Evolutionary conservation across 2,113 vertebrate species (phyloP).

Genomic region (Otolemur garnettii): DNA sequence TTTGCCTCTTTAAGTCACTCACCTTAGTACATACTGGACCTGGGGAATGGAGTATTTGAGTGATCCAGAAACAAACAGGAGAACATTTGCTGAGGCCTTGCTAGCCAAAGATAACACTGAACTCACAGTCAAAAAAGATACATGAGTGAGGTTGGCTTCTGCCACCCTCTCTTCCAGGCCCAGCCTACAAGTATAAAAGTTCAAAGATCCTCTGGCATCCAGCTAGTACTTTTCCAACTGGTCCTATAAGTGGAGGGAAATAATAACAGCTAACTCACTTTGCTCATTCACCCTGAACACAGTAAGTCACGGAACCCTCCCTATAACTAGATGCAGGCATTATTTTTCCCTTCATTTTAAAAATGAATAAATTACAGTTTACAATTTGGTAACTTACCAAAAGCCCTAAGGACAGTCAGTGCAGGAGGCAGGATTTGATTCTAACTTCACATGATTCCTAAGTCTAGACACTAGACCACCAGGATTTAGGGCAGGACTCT

Average conservation of each 20-base stretch:
- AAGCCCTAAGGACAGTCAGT: neutral
- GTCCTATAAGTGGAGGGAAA: neutral
- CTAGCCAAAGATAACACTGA: neutral
- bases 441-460: neutral
- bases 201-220: neutral
- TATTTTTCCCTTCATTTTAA: neutral
- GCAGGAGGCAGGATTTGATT: neutral
- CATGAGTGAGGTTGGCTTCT: neutral
- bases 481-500: neutral
- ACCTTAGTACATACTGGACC: neutral
- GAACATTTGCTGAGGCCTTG: neutral
- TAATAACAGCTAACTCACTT: neutral
- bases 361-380: neutral
- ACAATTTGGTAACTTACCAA: neutral
- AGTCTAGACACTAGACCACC: neutral
- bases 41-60: neutral
- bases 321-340: too few species aligned
- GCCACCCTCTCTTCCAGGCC: neutral
- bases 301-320: accelerated
- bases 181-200: neutral
- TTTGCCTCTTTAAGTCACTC: neutral
- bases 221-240: neutral
- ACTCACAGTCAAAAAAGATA: too few species aligned
- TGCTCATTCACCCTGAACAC: neutral
- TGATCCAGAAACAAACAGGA: neutral